Evolutionary conservation across 2,888 invertebrate genomes (phyloP).

Genomic region (Phalangium opilio): DNA sequence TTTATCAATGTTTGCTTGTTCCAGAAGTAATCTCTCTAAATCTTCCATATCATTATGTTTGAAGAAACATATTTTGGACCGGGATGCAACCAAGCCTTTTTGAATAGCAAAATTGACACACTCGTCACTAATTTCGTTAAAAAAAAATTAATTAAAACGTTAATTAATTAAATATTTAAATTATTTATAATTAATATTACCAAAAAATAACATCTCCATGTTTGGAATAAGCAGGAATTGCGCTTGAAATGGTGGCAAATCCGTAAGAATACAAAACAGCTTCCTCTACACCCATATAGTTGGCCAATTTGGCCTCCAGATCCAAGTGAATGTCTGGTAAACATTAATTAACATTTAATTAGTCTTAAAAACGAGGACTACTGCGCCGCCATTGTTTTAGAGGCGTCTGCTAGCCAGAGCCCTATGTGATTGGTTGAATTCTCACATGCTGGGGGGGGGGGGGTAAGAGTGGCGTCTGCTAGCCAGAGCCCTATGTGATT

Average conservation of each 20-base stretch:
- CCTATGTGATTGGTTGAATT: too few relatives aligned
- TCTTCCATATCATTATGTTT: constrained; percentile 77
- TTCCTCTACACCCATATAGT: constrained; percentile 73
- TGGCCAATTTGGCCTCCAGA: constrained; percentile 66
- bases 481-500: too few relatives aligned
- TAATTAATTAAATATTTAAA: too few relatives aligned
- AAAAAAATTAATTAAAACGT: not conserved
- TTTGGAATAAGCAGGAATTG: constrained; percentile 89
- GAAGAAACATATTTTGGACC: constrained; percentile 63
- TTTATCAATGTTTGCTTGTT: constrained; percentile 38
- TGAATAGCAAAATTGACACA: constrained; percentile 72
- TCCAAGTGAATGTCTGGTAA: constrained; percentile 72
- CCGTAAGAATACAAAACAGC: constrained; percentile 91
- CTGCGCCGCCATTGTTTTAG: too few relatives aligned
- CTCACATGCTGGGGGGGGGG: too few relatives aligned
- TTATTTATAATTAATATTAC: constrained; percentile 42
- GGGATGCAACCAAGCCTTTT: constrained; percentile 78
- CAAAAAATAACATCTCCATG: constrained; percentile 74
- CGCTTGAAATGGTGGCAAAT: constrained; percentile 84
- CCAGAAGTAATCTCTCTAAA: constrained; percentile 53
- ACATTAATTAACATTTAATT: constrained; percentile 4
- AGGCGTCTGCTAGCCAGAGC: too few relatives aligned
- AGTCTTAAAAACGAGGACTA: too few relatives aligned
- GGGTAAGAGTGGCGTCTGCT: too few relatives aligned
- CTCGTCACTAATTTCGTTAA: constrained; percentile 61